These are phyloP conservation scores for Venturia canescens DNA, from an alignment of 1,140 invertebrate species.

Conservation along the genomic window DNA sequence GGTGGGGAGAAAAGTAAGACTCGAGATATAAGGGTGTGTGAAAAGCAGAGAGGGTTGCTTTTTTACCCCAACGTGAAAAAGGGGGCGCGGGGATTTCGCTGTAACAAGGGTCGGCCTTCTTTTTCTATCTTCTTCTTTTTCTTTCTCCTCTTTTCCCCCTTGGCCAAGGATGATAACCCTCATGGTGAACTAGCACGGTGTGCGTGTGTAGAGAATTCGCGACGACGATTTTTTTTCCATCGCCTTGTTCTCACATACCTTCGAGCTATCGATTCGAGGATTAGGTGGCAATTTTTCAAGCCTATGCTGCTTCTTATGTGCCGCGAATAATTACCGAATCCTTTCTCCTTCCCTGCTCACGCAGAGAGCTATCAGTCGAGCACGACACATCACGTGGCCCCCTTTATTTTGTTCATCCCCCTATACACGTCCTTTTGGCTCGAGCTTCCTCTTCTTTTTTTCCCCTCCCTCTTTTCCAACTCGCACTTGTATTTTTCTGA, in stretches of 20 bases:
- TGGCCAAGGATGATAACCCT: conserved; percentile 34
- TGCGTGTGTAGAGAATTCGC: not conserved
- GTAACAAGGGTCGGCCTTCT: conserved; percentile 42
- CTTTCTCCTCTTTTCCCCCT: conserved; percentile 3
- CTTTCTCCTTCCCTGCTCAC: conserved; percentile 20
- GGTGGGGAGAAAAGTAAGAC: conserved; percentile 11
- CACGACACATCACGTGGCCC: conserved; percentile 32
- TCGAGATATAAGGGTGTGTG: conserved; percentile 19
- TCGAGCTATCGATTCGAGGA: conserved; percentile 69
- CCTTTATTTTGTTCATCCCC: not conserved
- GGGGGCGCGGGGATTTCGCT: conserved; percentile 25
- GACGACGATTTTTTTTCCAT: conserved; percentile 18
- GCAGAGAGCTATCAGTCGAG: conserved; percentile 14
- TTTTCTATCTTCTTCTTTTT: conserved; percentile 33
- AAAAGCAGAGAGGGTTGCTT: conserved; percentile 34
- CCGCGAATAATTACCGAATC: conserved; percentile 69
- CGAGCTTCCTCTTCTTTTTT: not conserved
- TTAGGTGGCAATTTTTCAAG: conserved; percentile 75
- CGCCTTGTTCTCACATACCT: conserved; percentile 53
- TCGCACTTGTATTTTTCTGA: not conserved
- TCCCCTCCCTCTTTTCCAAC: not conserved
- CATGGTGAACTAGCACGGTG: conserved; percentile 32
- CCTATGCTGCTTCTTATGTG: conserved; percentile 56
- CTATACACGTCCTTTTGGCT: not conserved
- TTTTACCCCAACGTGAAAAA: conserved; percentile 1